Evolutionary conservation across 2,797 vertebrate species (phyloP), one percentile per base, ranked within the genome.

Genomic region (Pangasius krempfi): DNA sequence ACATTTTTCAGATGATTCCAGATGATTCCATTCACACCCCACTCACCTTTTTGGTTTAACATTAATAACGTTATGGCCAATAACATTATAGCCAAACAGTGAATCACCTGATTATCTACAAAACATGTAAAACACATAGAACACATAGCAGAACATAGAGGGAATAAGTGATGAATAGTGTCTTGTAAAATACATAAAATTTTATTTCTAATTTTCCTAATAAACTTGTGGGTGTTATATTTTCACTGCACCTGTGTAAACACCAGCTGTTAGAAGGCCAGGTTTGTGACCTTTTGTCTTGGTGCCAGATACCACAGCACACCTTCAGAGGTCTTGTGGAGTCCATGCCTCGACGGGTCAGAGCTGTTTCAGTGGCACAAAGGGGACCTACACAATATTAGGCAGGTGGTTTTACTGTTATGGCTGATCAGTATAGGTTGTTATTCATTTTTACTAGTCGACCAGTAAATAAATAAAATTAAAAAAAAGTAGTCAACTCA

Each of bases 221-320:
- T 30, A 14, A 68, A 14, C 12, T 10, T 30, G 14, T 33, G n/a
- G 64, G 64, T 30, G 64, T 14, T 5, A 68, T 68, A 30, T 76
- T 30, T 20, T 25, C 22, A 70, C 12, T 33, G 27, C 44, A 58
- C 27, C 66, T 22, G 44, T 44, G 44, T 44, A 44, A 90, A 88
- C 85, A 88, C 73, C 13, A 56, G 33, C 90, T 72, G 62, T 44
- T 85, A 87, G 84, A 54, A 84, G 60, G 37, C 70, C 70, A 40
- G 70, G 5, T 37, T 72, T 68, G 64, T 68, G 56, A 85, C 47
- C 30, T 73, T 87, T 79, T 80, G 44, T 44, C 44, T 44, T 44
- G 44, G 44, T 44, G 44, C 40, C 40, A 44, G 44, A 44, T 44
- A 44, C 44, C 44, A 44, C 44, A 44, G 44, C 44, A 44, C 44